A percentile compares a stretch with the other conserved stretches of the same genome.
These are phyloP conservation scores for Psylliodes chrysocephalus DNA, from an alignment of 2,888 invertebrate species.

Conservation along the genomic window DNA sequence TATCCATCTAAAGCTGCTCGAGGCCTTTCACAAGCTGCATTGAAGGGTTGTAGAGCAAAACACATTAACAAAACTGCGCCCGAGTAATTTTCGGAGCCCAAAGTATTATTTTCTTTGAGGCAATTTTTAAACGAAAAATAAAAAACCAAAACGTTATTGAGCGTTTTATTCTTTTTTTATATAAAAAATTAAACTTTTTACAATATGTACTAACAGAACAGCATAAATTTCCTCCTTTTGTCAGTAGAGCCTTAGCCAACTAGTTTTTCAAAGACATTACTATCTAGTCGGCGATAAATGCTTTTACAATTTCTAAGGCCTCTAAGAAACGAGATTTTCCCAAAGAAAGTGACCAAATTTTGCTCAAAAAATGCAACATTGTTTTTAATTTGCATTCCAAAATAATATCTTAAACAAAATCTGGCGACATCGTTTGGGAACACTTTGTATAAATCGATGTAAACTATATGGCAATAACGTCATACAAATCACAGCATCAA, in stretches of 20 bases:
- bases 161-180: background rate
- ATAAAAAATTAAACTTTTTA: background rate
- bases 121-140: too few species aligned
- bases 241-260: background rate
- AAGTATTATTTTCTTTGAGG: too few species aligned
- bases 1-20: too few species aligned
- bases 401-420: background rate
- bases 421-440: background rate
- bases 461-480: background rate
- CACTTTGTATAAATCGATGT: background rate
- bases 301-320: constrained; percentile 3
- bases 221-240: background rate
- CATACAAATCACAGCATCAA: background rate
- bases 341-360: background rate
- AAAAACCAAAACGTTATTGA: background rate
- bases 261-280: background rate
- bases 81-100: too few species aligned
- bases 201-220: background rate
- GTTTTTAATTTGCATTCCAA: background rate
- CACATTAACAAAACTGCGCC: too few species aligned
- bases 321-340: background rate
- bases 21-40: too few species aligned
- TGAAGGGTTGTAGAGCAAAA: too few species aligned
- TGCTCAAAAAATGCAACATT: background rate
- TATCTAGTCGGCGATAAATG: background rate